Percentiles rank a stretch among this genome's conserved stretches.
Evolutionary conservation across 2,888 invertebrate species (phyloP).

Genomic region (Ypsolopha sequella): DNA sequence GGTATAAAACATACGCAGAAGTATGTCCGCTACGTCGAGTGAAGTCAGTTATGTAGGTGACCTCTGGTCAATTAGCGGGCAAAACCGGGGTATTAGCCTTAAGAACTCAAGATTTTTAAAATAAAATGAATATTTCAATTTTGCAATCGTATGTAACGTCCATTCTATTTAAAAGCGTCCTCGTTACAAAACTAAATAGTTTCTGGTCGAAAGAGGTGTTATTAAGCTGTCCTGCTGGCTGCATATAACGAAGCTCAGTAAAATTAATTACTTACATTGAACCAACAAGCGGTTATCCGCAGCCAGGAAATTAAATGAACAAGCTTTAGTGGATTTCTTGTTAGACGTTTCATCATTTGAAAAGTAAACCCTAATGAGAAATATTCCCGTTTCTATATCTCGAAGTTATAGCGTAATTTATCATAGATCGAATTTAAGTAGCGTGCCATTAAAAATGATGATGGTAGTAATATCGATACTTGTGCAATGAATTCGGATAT

Average conservation of each 20-base stretch:
- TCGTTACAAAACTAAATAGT: slow-evolving; percentile 16
- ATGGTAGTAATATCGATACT: slow-evolving; percentile 6
- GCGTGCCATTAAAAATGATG: slow-evolving; percentile 8
- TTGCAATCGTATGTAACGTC: neutral
- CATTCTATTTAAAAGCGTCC: slow-evolving; percentile 11
- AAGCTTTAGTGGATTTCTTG: slow-evolving; percentile 27
- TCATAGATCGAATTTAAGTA: neutral
- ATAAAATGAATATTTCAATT: neutral
- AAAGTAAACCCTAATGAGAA: neutral
- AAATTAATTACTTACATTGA: slow-evolving; percentile 54
- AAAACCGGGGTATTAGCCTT: no score
- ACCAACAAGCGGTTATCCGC: slow-evolving; percentile 45
- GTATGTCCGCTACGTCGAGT: neutral
- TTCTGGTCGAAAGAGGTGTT: slow-evolving; percentile 13
- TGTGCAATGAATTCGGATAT: slow-evolving; percentile 18
- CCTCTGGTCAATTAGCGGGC: no score
- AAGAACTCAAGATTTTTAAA: no score
- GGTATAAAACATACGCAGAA: neutral
- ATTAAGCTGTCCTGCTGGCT: slow-evolving; percentile 16
- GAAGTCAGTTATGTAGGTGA: neutral
- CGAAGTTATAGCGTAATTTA: neutral
- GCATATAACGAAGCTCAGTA: slow-evolving; percentile 34
- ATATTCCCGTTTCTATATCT: neutral
- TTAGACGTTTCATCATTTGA: slow-evolving; percentile 13
- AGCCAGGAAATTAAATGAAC: slow-evolving; percentile 51